Percentiles rank a stretch among this genome's conserved stretches.
Evolutionary conservation across 1,140 invertebrate genomes (phyloP).

Genomic region (Ceratina japonica): DNA sequence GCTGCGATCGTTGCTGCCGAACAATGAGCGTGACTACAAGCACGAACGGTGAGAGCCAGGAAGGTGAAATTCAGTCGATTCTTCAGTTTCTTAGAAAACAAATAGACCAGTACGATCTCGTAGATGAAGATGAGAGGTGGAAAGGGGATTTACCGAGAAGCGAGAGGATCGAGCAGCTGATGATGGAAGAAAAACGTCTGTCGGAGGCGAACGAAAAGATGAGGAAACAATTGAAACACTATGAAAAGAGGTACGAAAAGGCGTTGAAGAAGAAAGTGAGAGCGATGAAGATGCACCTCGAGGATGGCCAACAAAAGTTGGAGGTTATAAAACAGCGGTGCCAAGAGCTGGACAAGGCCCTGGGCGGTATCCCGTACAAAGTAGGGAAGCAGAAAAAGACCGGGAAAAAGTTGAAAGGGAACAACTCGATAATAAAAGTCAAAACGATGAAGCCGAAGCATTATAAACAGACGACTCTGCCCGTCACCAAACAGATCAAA

Average conservation of each 20-base stretch:
- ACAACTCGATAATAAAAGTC: not conserved
- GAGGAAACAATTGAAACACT: not conserved
- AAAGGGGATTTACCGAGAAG: not conserved
- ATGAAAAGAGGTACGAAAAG: slow-evolving; percentile 6
- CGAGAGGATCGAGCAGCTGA: not conserved
- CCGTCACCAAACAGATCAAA: not conserved
- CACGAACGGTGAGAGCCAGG: too few relatives aligned
- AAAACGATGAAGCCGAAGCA: not conserved
- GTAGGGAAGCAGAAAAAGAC: not conserved
- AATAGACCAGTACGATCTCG: not conserved
- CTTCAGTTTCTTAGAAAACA: not conserved
- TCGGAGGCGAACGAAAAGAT: not conserved
- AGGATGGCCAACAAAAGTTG: not conserved
- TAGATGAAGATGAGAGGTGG: rapidly evolving
- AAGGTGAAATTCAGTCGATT: not conserved
- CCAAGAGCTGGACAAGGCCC: not conserved
- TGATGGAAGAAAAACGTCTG: not conserved
- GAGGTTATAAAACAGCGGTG: not conserved
- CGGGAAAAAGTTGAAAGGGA: not conserved
- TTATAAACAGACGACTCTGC: not conserved
- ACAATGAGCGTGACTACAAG: not conserved
- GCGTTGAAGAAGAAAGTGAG: not conserved
- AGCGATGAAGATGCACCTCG: not conserved
- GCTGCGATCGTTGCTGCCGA: not conserved
- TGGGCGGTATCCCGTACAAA: not conserved